Conservation (phyloP, 2,888 invertebrate species). For the Eupeodes latifasciatus region DNA sequence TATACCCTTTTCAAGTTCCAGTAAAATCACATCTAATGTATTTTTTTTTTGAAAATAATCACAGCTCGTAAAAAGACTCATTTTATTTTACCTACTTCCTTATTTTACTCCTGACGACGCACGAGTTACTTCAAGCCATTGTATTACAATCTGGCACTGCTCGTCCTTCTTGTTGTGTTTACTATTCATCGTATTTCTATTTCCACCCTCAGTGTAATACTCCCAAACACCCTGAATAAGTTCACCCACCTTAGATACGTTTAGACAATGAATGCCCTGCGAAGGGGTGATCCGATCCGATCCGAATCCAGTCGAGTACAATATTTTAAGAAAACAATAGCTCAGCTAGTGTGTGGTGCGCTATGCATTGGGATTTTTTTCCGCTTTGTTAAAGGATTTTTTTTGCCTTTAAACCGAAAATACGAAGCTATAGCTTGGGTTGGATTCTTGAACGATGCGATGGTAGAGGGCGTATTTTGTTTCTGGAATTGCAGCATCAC, state of each 20-base stretch:
- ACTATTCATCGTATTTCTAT: slow-evolving; percentile 25
- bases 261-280: slow-evolving; percentile 41
- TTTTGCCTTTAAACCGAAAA: slow-evolving; percentile 4
- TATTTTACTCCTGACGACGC: slow-evolving; percentile 18
- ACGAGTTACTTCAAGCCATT: slow-evolving; percentile 20
- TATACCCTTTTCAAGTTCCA: background rate
- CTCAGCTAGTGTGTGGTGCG: slow-evolving; percentile 38
- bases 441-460: no score
- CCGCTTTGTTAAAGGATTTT: slow-evolving; percentile 57
- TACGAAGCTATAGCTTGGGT: slow-evolving; percentile 13
- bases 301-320: slow-evolving; percentile 36
- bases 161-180: slow-evolving; percentile 45
- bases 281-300: slow-evolving; percentile 71
- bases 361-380: slow-evolving; percentile 70
- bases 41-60: slow-evolving; percentile 17
- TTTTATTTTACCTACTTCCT: slow-evolving; percentile 50
- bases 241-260: slow-evolving; percentile 67
- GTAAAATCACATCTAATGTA: background rate
- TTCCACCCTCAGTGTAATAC: slow-evolving; percentile 28
- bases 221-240: slow-evolving; percentile 34
- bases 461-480: slow-evolving; percentile 44
- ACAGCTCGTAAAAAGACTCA: slow-evolving; percentile 27
- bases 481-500: slow-evolving; percentile 57
- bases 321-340: slow-evolving; percentile 68
- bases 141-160: slow-evolving; percentile 15